Conservation (phyloP, 2,113 vertebrate genomes). For the Apteryx mantelli region DNA sequence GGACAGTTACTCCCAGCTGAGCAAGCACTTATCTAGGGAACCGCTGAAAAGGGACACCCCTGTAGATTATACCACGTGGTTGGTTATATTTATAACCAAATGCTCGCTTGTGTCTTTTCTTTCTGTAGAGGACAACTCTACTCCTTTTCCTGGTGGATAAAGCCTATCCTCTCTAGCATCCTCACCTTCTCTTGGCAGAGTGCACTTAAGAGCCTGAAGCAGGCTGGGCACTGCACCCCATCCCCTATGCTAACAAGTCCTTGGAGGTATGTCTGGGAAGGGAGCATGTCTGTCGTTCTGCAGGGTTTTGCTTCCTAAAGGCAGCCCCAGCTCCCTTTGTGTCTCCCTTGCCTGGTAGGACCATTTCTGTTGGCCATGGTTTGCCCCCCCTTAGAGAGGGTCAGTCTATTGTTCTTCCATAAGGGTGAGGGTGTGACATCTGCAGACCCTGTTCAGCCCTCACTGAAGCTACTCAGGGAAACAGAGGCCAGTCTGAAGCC, state of each 20-base stretch:
- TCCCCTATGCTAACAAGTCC: neutral
- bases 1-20: neutral
- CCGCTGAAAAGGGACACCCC: neutral
- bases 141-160: neutral
- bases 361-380: neutral
- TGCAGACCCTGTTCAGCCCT: neutral
- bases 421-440: neutral
- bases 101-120: neutral
- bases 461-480: neutral
- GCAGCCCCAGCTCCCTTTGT: neutral
- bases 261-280: neutral
- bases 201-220: neutral
- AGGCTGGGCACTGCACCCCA: neutral
- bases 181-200: neutral
- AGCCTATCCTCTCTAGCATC: neutral
- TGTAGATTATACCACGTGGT: constrained; percentile 55
- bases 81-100: neutral
- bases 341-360: neutral
- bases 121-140: neutral
- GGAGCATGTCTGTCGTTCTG: neutral
- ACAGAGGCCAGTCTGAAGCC: neutral
- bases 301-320: neutral
- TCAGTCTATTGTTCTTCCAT: neutral
- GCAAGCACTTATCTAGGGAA: neutral
- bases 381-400: neutral